phyloP scores from a whole-genome alignment of 1,140 invertebrate species.

The Cardiocondyla obscurior region DNA sequence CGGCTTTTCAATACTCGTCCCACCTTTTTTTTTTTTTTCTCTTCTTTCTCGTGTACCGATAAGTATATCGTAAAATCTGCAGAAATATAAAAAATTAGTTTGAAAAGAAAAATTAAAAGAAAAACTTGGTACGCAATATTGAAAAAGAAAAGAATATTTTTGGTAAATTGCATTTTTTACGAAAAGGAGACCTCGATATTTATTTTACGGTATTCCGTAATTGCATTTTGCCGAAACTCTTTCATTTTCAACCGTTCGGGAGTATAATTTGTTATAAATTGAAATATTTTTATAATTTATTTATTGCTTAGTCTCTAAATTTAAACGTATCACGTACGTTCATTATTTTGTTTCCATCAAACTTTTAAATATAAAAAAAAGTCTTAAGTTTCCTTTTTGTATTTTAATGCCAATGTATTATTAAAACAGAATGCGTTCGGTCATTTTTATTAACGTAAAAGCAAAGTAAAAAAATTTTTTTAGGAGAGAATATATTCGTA shows the following conservation, averaged over 20 bases:
- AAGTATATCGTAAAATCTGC: not conserved
- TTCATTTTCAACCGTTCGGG: not conserved
- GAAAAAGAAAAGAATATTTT: not conserved
- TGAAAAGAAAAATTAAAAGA: not conserved
- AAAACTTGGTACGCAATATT: not conserved
- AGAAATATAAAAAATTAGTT: not conserved
- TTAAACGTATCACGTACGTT: not conserved
- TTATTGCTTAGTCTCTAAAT: not conserved
- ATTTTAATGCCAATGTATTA: not conserved
- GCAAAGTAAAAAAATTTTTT: not conserved
- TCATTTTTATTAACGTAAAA: not conserved
- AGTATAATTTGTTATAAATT: conserved; percentile 2
- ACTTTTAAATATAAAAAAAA: not conserved
- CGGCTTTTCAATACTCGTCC: not conserved
- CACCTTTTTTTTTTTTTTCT: too few relatives aligned
- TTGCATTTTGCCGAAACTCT: not conserved
- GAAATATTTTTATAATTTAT: not conserved
- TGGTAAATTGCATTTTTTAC: not conserved
- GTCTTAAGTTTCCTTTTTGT: not conserved
- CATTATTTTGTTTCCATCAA: not conserved
- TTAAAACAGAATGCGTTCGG: not conserved
- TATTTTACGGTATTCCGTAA: not conserved
- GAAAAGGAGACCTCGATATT: not conserved
- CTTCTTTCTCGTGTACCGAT: conserved; percentile 16
- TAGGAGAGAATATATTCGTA: not conserved